Evolutionary conservation across 1,140 invertebrate genomes (phyloP).

Genomic region (Lutraria rhynchaena): DNA sequence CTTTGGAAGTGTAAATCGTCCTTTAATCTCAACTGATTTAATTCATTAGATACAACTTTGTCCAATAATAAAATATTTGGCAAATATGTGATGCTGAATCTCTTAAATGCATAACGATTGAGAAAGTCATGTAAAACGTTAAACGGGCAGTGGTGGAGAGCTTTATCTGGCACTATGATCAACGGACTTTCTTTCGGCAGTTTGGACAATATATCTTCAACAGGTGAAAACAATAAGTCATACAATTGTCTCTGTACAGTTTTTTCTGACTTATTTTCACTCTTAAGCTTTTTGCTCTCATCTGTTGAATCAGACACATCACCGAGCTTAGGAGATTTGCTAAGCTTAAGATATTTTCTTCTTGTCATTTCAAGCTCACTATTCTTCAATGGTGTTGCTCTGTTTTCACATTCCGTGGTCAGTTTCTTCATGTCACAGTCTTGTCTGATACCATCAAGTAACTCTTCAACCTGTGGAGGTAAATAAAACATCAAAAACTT

Average conservation of each 20-base stretch:
- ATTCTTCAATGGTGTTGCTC: slow-evolving; percentile 69
- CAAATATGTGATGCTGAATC: slow-evolving; percentile 72
- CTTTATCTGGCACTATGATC: slow-evolving; percentile 78
- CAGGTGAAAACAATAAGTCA: slow-evolving; percentile 74
- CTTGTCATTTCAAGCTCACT: slow-evolving; percentile 59
- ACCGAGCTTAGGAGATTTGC: slow-evolving; percentile 8
- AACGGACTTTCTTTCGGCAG: slow-evolving; percentile 68
- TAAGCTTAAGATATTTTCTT: slow-evolving; percentile 64
- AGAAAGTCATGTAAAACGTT: slow-evolving; percentile 69
- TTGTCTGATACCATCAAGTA: slow-evolving; percentile 65
- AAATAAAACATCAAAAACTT: slow-evolving; percentile 6
- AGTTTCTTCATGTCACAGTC: slow-evolving; percentile 60
- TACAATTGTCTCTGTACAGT: slow-evolving; percentile 68
- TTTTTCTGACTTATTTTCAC: slow-evolving; percentile 55
- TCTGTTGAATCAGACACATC: slow-evolving; percentile 10
- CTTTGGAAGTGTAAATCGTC: slow-evolving; percentile 76
- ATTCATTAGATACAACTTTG: slow-evolving; percentile 73
- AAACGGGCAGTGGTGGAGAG: slow-evolving; percentile 76
- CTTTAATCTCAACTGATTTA: slow-evolving; percentile 64
- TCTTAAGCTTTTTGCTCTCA: slow-evolving; percentile 18
- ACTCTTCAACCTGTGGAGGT: slow-evolving; percentile 65
- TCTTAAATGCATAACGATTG: slow-evolving; percentile 59
- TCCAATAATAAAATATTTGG: slow-evolving; percentile 75
- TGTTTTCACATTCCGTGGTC: slow-evolving; percentile 70
- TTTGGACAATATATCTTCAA: slow-evolving; percentile 75